A percentile compares a stretch with the other conserved stretches of the same genome.
Evolutionary conservation across 37 sponge, comb jelly and placozoan species (phyloP).

Genomic region (Theonella swinhoei): DNA sequence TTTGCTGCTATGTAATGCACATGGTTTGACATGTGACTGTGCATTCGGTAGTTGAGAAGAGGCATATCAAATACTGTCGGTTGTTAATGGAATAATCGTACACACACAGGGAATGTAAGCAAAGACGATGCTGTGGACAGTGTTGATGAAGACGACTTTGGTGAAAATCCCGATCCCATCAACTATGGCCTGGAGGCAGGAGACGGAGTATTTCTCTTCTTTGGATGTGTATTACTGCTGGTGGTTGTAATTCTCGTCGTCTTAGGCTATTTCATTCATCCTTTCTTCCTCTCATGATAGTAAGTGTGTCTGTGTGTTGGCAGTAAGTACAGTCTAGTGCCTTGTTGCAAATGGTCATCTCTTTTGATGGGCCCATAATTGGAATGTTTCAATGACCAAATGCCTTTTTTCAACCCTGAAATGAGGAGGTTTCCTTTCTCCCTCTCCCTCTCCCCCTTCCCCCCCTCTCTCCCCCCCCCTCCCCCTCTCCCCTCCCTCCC

Average conservation of each 20-base stretch:
- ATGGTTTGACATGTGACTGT: no score
- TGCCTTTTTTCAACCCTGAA: no score
- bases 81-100: no score
- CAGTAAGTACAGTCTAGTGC: not conserved
- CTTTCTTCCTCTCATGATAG: slow-evolving; percentile 57
- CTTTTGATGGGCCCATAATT: no score
- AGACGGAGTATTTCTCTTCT: slow-evolving; percentile 66
- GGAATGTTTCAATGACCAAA: no score
- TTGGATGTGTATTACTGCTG: slow-evolving; percentile 54
- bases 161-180: slow-evolving; percentile 69
- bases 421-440: no score
- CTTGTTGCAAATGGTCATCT: not conserved
- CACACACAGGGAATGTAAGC: not conserved
- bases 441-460: not conserved
- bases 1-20: no score
- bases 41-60: no score
- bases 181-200: slow-evolving; percentile 68
- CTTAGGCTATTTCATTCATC: slow-evolving; percentile 71
- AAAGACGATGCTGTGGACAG: not conserved
- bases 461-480: no score
- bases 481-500: no score
- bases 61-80: no score
- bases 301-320: not conserved
- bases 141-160: not conserved
- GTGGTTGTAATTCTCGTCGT: slow-evolving; percentile 28